phyloP scores from a whole-genome alignment of 92 coral and sea anemone species.

The Zoanthus sociatus region DNA sequence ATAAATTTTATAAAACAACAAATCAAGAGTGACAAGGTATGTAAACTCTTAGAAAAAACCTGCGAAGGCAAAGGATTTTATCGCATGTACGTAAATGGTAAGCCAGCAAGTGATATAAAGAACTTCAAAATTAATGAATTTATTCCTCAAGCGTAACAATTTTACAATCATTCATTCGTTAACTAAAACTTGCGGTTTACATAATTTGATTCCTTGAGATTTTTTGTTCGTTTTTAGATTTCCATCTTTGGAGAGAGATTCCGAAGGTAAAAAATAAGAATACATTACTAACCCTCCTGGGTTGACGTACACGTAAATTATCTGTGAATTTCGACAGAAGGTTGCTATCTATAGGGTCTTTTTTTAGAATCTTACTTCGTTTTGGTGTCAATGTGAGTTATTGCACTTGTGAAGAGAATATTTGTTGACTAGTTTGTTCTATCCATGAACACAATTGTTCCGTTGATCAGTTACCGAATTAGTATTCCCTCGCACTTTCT shows the following conservation, averaged over 20 bases:
- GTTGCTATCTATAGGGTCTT: background rate
- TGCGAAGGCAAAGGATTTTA: background rate
- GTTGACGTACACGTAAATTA: background rate
- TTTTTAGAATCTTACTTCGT: background rate
- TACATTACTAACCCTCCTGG: too few species aligned
- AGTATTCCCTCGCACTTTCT: slow-evolving; percentile 21
- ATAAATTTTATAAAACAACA: background rate
- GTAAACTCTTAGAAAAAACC: slow-evolving; percentile 4
- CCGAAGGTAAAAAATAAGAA: background rate
- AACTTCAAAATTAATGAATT: background rate
- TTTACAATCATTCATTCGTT: slow-evolving; percentile 6
- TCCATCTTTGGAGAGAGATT: background rate
- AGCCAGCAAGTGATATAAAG: background rate
- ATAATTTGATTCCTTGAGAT: slow-evolving; percentile 7
- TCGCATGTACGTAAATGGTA: background rate
- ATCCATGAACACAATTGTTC: background rate
- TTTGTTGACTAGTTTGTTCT: slow-evolving; percentile 1
- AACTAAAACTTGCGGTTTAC: slow-evolving; percentile 6
- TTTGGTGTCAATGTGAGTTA: slow-evolving; percentile 9
- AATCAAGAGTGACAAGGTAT: slow-evolving; percentile 41
- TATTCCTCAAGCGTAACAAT: background rate
- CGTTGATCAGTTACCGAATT: background rate
- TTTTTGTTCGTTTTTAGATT: slow-evolving; percentile 15
- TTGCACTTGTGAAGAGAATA: background rate
- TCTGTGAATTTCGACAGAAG: background rate